Base-by-base conservation (phyloP, 2,888 invertebrate species). In the Allophyes oxyacanthae region DNA sequence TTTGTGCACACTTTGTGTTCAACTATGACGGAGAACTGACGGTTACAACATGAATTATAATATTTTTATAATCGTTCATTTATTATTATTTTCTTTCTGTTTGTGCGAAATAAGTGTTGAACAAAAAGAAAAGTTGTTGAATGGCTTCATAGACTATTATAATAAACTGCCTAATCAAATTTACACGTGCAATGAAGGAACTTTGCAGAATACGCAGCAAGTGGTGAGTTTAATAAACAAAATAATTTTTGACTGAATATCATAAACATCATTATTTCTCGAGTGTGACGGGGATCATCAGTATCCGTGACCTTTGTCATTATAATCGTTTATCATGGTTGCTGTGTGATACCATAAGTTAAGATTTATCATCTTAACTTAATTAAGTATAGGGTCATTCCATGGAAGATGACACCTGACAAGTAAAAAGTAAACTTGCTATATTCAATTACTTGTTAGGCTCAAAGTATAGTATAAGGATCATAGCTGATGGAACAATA, bases 151-250 rank as follows among this genome's bases (percentile, higher is more conserved):
- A 62, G 78, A 91, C 32, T 89, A 91, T 81, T 86, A 94, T 68
- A 95, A 95, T 81, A 87, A 87, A 69, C 84, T 92, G 64, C 91
- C 94, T 41, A 85, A 91, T 70, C 91, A 90, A 57, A 65, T 82
- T 40, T 93, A 91, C 77, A 82, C 81, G 34, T 94, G 94, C 72
- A 90, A 92, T 65, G 94, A 92, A 63, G 92, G 90, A 60, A 82
- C 84, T 55, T 75, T 95, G 40, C 64, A 90, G 75, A 89, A 82
- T 84, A 88, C 91, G 79, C 89, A 90, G 61, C 86, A 90, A 81
- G 86, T 86, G 73, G 95, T 95, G 83, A 90, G 92, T 86, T 71
- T n/a, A n/a, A 38, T 44, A 28, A 6, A 0, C 28, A 25, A 13
- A 34, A 25, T 10, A 8, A 0, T 15, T 43, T 44, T 60, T 41